Percentiles rank a stretch among this genome's conserved stretches.
Conservation (phyloP, 2,888 invertebrate genomes). For the Liopterus haemorrhoidalis region DNA sequence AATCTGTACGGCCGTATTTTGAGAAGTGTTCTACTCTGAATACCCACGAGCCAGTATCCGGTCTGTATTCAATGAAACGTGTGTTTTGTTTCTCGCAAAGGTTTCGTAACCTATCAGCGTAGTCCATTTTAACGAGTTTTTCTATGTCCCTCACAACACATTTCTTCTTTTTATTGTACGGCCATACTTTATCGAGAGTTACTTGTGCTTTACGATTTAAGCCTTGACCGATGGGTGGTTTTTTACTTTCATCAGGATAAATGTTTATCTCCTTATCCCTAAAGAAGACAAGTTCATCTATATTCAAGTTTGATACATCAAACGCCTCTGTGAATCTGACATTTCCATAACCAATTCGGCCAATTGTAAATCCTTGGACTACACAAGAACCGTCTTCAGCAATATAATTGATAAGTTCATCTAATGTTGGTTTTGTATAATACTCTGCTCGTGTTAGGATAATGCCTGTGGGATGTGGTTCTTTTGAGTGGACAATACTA, state of each 20-base stretch:
- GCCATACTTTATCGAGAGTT: slow-evolving; percentile 92
- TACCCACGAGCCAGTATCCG: slow-evolving; percentile 96
- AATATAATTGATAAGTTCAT: slow-evolving; percentile 68
- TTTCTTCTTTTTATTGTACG: slow-evolving; percentile 75
- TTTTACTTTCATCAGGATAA: slow-evolving; percentile 84
- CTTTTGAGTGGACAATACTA: no score
- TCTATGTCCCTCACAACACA: slow-evolving; percentile 73
- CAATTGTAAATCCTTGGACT: slow-evolving; percentile 78
- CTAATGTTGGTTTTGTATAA: slow-evolving; percentile 81
- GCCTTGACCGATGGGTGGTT: slow-evolving; percentile 81
- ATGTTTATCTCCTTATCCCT: slow-evolving; percentile 91
- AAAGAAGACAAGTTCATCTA: slow-evolving; percentile 87
- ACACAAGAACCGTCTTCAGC: slow-evolving; percentile 72
- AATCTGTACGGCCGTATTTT: slow-evolving; percentile 80
- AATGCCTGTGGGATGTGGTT: slow-evolving; percentile 66
- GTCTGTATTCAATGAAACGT: slow-evolving; percentile 88
- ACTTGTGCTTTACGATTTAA: slow-evolving; percentile 87
- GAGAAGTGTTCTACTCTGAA: slow-evolving; percentile 93
- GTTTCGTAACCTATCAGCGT: slow-evolving; percentile 75
- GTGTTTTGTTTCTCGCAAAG: slow-evolving; percentile 84
- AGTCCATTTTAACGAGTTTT: slow-evolving; percentile 73
- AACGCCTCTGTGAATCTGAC: slow-evolving; percentile 79
- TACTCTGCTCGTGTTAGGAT: slow-evolving; percentile 75
- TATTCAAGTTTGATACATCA: slow-evolving; percentile 76
- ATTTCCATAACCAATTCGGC: slow-evolving; percentile 84